These are phyloP conservation scores for Delphinus delphis DNA, from an alignment of 2,113 vertebrate genomes.

Conservation along the genomic window DNA sequence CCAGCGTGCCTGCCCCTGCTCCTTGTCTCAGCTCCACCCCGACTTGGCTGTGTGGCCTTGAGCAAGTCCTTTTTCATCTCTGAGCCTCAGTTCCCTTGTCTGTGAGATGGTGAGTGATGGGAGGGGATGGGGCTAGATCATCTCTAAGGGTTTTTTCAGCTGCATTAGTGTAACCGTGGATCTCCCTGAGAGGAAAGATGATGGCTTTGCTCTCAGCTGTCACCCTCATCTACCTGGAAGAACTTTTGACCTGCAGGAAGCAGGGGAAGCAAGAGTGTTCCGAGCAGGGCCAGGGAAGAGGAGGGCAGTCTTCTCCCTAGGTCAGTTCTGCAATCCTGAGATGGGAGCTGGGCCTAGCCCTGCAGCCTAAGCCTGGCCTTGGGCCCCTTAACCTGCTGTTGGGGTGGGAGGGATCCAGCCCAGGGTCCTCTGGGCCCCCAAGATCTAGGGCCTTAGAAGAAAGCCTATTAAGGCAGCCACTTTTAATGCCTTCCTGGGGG, in stretches of 20 bases:
- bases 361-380: background rate
- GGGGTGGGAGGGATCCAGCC: background rate
- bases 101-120: background rate
- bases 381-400: background rate
- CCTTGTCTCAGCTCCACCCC: background rate
- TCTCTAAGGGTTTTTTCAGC: constrained; percentile 24
- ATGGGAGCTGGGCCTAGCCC: background rate
- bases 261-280: constrained; percentile 15
- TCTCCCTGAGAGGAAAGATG: constrained; percentile 31
- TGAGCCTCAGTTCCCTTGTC: constrained; percentile 40
- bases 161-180: constrained; percentile 41
- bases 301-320: background rate
- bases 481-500: background rate
- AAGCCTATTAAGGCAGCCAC: background rate
- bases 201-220: constrained; percentile 48
- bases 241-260: constrained; percentile 47
- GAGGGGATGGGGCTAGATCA: constrained; percentile 33
- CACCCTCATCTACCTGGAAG: constrained; percentile 44
- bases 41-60: background rate
- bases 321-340: background rate
- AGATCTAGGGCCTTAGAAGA: constrained; percentile 6
- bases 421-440: background rate
- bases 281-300: background rate
- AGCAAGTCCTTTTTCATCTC: constrained; percentile 33
- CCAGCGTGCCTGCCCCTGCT: background rate